A percentile compares a stretch with the other conserved stretches of the same genome.
Conservation (phyloP, 2,888 invertebrate species). For the Melikaiella ostensackeni region DNA sequence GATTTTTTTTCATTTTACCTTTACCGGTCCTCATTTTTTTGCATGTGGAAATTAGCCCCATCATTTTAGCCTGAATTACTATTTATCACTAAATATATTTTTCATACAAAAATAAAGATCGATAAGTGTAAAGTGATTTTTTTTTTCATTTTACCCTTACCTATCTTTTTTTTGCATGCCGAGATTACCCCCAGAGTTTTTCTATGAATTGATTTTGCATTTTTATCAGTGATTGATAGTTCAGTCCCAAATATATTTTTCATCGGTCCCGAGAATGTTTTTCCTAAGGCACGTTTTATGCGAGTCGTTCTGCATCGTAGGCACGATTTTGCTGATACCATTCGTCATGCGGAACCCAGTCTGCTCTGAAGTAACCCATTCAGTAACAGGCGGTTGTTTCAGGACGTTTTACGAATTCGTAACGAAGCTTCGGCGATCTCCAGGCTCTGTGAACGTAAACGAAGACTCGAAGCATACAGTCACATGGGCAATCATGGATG, state of each 20-base stretch:
- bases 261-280: not conserved
- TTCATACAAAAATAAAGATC: no score
- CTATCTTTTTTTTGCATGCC: no score
- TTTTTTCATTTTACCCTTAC: no score
- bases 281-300: not conserved
- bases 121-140: no score
- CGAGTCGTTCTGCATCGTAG: slow-evolving; percentile 16
- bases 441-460: slow-evolving; percentile 8
- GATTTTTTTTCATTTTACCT: no score
- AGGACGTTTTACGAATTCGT: slow-evolving; percentile 31
- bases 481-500: not conserved
- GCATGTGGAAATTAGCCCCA: no score
- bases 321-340: slow-evolving; percentile 29
- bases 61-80: no score
- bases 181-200: no score
- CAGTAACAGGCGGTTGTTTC: not conserved
- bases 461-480: slow-evolving; percentile 5
- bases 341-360: slow-evolving; percentile 18
- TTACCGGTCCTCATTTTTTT: no score
- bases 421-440: slow-evolving; percentile 18
- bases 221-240: slow-evolving; percentile 2
- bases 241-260: not conserved
- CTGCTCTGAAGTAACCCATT: slow-evolving; percentile 11
- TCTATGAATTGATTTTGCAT: not conserved
- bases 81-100: no score